Evolutionary conservation across 2,113 vertebrate genomes (phyloP).

Genomic region (Colinus virginianus): DNA sequence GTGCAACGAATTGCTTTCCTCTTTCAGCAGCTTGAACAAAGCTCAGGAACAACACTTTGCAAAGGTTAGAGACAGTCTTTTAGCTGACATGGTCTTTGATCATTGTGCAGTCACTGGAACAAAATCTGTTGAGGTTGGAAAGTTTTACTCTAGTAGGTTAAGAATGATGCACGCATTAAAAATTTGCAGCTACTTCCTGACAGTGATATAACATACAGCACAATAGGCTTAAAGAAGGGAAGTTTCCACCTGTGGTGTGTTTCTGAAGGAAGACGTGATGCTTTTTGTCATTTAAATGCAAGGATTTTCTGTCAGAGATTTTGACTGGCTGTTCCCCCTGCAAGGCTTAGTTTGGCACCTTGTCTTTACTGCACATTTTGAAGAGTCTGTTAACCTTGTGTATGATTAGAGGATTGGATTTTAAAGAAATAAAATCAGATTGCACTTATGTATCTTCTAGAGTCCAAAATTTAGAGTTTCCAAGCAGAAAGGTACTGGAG

Average conservation of each 20-base stretch:
- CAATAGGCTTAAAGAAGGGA: not conserved
- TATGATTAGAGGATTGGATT: not conserved
- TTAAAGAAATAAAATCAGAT: not conserved
- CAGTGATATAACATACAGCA: not conserved
- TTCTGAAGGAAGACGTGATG: slow-evolving; percentile 2
- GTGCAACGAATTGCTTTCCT: not conserved
- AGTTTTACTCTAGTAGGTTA: not conserved
- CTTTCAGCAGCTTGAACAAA: slow-evolving; percentile 4
- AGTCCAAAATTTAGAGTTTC: not conserved
- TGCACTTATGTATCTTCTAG: not conserved
- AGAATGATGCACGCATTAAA: not conserved
- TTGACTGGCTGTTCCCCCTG: not conserved
- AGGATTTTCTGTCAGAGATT: not conserved
- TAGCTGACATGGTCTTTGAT: slow-evolving; percentile 13
- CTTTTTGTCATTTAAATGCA: not conserved
- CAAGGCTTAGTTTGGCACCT: not conserved
- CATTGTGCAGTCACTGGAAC: slow-evolving; percentile 32
- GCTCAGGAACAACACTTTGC: not conserved
- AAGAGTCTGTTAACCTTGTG: not conserved
- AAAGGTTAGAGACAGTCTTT: slow-evolving; percentile 17
- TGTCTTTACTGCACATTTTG: not conserved
- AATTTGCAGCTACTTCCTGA: slow-evolving; percentile 8
- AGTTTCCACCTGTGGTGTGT: not conserved
- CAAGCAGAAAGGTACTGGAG: not conserved
- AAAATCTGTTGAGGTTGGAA: slow-evolving; percentile 42